Conservation (phyloP, 1,140 invertebrate species). For the Eupristina koningsbergeri region DNA sequence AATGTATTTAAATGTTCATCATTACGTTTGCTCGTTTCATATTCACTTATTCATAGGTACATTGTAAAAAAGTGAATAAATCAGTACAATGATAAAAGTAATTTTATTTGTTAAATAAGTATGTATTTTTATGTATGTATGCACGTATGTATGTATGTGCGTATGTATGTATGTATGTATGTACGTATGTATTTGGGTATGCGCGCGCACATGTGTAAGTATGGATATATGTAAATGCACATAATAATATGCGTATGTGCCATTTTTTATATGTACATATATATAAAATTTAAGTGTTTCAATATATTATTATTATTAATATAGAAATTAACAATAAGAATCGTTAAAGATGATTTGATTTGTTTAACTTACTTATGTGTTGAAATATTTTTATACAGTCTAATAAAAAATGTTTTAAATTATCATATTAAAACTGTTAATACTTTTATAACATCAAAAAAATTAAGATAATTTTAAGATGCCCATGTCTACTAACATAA, state of each 20-base stretch:
- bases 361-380: too few species aligned
- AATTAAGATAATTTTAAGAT: not conserved
- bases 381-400: not conserved
- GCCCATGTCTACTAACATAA: conserved; percentile 3
- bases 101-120: not conserved
- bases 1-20: not conserved
- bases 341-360: too few species aligned
- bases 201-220: too few species aligned
- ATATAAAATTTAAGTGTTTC: too few species aligned
- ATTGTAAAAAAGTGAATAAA: not conserved
- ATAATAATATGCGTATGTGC: too few species aligned
- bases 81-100: not conserved
- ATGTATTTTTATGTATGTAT: not conserved
- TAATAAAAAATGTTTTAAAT: not conserved
- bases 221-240: too few species aligned
- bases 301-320: too few species aligned
- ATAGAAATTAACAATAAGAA: too few species aligned
- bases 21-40: not conserved
- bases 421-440: not conserved
- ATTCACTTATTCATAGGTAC: not conserved
- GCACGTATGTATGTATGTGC: too few species aligned
- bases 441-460: not conserved
- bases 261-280: too few species aligned
- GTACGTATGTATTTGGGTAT: too few species aligned
- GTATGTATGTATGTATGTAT: too few species aligned